Evolutionary conservation across 2,888 invertebrate genomes (phyloP).

Genomic region (Schizaphis graminum): DNA sequence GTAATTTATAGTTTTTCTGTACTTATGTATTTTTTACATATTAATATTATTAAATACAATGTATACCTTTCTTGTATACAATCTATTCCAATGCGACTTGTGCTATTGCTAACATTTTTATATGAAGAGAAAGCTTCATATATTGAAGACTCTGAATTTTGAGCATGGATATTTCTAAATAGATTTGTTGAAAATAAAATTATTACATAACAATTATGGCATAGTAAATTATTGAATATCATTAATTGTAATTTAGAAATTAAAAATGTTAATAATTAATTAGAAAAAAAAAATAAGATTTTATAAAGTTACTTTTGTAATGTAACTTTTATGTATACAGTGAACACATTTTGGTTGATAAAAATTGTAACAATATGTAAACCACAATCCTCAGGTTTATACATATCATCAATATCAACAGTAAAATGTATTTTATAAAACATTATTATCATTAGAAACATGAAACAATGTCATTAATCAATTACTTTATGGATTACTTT

Average conservation of each 20-base stretch:
- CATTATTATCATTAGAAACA: no score
- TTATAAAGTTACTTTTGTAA: no score
- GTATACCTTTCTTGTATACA: conserved; percentile 64
- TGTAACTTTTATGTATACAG: no score
- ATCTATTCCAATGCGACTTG: conserved; percentile 55
- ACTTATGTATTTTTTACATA: background rate
- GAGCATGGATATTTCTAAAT: conserved; percentile 27
- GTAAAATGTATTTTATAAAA: no score
- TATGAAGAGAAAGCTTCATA: conserved; percentile 33
- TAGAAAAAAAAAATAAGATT: no score
- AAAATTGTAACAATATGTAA: no score
- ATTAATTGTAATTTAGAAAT: background rate
- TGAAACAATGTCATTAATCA: no score
- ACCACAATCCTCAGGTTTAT: no score
- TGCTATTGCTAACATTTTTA: conserved; percentile 58
- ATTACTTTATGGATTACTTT: background rate
- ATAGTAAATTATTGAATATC: background rate
- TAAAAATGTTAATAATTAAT: background rate
- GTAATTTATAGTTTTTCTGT: no score
- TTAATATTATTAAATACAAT: background rate
- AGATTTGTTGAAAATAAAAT: background rate
- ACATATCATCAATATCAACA: no score
- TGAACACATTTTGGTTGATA: no score
- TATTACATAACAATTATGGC: background rate
- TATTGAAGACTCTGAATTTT: conserved; percentile 42